These are phyloP conservation scores for Syrmaticus mikado DNA, from an alignment of 2,113 vertebrate genomes.

Conservation along the genomic window DNA sequence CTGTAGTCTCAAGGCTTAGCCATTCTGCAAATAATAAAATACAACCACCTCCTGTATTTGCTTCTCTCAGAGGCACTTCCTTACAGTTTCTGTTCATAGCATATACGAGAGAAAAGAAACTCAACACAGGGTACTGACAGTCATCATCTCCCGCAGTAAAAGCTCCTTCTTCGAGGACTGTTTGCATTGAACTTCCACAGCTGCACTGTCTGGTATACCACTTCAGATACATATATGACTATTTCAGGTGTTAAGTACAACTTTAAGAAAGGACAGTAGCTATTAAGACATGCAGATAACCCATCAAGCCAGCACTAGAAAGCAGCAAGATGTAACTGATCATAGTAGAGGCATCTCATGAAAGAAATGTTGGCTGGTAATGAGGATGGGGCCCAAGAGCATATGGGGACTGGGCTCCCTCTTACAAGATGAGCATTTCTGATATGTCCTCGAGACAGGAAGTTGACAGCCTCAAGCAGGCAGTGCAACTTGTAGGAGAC, in stretches of 20 bases:
- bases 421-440: background rate
- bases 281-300: background rate
- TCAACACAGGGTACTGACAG: rapidly evolving
- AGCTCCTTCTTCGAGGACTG: background rate
- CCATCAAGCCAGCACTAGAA: background rate
- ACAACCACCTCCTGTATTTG: background rate
- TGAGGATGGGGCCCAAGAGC: background rate
- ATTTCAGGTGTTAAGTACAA: rapidly evolving
- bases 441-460: background rate
- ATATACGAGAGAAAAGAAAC: rapidly evolving
- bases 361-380: background rate
- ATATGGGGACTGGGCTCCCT: rapidly evolving
- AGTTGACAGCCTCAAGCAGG: background rate
- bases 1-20: background rate
- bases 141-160: rapidly evolving
- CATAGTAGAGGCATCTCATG: background rate
- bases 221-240: background rate
- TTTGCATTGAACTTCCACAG: background rate
- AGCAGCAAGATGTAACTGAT: background rate
- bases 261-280: background rate
- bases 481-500: background rate
- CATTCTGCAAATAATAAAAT: rapidly evolving
- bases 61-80: background rate
- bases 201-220: background rate
- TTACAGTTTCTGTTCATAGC: rapidly evolving